Percentiles rank a stretch among this genome's conserved stretches.
Evolutionary conservation across 2,113 vertebrate species (phyloP).

Genomic region (Opisthocomus hoazin): DNA sequence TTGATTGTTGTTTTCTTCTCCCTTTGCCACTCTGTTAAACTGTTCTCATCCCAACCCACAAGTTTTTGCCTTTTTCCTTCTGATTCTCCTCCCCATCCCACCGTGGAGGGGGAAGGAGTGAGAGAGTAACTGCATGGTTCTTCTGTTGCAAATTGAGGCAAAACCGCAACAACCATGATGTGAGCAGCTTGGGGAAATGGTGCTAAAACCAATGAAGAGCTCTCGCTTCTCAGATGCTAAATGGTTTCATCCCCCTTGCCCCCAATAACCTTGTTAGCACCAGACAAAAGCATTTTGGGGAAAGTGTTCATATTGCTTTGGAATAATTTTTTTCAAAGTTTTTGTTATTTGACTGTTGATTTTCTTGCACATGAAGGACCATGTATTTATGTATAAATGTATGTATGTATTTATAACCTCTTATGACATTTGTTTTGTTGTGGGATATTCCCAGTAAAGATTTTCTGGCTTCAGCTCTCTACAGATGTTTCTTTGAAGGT

Average conservation of each 20-base stretch:
- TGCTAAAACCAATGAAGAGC: not conserved
- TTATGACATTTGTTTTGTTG: not conserved
- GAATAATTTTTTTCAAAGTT: not conserved
- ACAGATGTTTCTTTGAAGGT: not conserved
- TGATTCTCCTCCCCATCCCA: no score
- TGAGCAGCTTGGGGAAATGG: not conserved
- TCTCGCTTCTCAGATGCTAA: not conserved
- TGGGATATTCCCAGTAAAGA: not conserved
- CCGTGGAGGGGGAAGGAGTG: no score
- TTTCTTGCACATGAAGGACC: not conserved
- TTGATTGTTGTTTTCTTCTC: no score
- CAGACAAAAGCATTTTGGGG: not conserved
- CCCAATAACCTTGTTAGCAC: not conserved
- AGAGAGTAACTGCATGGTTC: no score
- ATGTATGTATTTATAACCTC: not conserved
- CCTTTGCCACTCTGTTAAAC: no score
- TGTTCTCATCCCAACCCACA: no score
- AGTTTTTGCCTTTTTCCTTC: no score
- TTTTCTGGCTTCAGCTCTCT: not conserved
- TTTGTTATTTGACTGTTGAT: not conserved
- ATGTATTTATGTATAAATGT: not conserved
- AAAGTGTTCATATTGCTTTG: not conserved
- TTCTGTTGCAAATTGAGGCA: no score
- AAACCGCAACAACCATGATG: no score
- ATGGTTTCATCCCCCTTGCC: not conserved